phyloP scores from a whole-genome alignment of 2,113 vertebrate genomes.

The Panurus biarmicus region DNA sequence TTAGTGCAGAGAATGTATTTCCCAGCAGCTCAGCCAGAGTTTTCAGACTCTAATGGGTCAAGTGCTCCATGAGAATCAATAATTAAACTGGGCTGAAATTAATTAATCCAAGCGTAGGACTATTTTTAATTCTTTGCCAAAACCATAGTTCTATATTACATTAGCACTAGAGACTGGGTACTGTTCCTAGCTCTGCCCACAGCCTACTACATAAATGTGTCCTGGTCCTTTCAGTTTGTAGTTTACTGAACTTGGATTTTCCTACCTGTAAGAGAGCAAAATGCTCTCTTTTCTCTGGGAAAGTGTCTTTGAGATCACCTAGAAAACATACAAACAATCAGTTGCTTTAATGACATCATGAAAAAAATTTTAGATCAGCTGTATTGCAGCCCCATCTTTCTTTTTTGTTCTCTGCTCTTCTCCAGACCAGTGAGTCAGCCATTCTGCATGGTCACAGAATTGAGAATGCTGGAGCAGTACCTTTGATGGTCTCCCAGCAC shows the following conservation, averaged over 20 bases:
- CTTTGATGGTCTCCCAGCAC: neutral
- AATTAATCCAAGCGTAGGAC: neutral
- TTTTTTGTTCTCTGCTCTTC: neutral
- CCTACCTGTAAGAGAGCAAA: neutral
- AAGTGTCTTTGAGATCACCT: neutral
- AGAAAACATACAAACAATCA: neutral
- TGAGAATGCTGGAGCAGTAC: neutral
- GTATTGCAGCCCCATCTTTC: neutral
- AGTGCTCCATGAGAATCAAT: neutral
- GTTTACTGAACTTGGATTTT: neutral
- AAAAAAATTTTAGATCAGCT: neutral
- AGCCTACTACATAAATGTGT: rapidly evolving
- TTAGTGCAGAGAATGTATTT: neutral
- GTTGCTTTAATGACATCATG: neutral
- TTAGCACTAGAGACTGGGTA: neutral
- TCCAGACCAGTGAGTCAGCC: too few relatives aligned
- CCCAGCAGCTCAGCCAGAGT: neutral
- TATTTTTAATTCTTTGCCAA: neutral
- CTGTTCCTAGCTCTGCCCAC: neutral
- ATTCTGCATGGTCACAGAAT: neutral
- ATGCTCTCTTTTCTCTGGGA: neutral
- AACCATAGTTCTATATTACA: neutral
- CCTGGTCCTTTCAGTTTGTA: neutral
- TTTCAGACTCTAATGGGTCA: neutral
- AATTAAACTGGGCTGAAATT: neutral